phyloP scores from a whole-genome alignment of 2,888 invertebrate species.

The Sinhomidia bicolor region DNA sequence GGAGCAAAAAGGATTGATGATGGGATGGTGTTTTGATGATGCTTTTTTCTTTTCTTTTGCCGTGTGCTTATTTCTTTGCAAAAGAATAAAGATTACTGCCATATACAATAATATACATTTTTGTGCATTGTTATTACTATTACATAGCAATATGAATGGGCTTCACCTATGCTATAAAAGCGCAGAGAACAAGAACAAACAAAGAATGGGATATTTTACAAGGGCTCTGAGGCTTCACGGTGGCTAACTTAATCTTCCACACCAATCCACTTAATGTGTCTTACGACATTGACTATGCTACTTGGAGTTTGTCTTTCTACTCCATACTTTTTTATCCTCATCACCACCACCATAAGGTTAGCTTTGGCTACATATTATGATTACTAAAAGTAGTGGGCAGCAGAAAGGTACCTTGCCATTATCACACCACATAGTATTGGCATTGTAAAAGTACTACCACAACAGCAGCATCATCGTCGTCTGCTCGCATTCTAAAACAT shows the following conservation, averaged over 20 bases:
- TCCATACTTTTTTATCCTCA: constrained; percentile 12
- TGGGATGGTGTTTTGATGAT: too few species aligned
- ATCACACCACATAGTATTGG: too few species aligned
- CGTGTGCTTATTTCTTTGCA: constrained; percentile 30
- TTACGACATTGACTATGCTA: constrained; percentile 64
- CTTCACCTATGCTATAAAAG: neutral
- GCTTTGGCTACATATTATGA: neutral
- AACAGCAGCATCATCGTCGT: neutral
- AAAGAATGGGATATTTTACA: constrained; percentile 61
- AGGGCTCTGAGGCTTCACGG: constrained; percentile 65
- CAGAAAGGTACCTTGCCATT: neutral
- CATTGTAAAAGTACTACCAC: neutral
- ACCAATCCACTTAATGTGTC: constrained; percentile 68
- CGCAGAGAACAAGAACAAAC: neutral
- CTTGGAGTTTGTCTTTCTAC: constrained; percentile 47
- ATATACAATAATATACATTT: neutral
- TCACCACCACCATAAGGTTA: constrained; percentile 36
- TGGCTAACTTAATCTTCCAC: constrained; percentile 69
- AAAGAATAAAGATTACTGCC: constrained; percentile 10
- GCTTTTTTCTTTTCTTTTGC: too few species aligned
- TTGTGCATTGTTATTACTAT: neutral
- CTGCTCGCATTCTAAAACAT: neutral
- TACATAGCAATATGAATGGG: constrained; percentile 9
- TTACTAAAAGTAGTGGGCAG: neutral
- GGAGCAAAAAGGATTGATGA: too few species aligned